These are phyloP conservation scores for Zaprionus tsacasi DNA, from an alignment of 1,140 invertebrate genomes.

Conservation along the genomic window DNA sequence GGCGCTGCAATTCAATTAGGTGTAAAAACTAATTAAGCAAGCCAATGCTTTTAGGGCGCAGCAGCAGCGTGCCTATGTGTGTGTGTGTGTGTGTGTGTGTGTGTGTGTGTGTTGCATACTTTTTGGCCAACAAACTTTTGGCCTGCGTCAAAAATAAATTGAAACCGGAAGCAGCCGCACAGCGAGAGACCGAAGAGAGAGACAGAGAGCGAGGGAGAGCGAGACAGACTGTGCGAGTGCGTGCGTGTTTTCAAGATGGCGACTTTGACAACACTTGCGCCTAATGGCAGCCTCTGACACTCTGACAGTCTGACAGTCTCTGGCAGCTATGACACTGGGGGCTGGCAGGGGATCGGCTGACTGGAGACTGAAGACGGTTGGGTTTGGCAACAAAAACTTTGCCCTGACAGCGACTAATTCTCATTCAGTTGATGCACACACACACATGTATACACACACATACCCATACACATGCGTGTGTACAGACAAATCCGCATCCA, in stretches of 20 bases:
- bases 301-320: conserved; percentile 38
- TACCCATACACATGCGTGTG: neutral
- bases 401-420: conserved; percentile 71
- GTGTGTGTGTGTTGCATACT: conserved; percentile 61
- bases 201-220: neutral
- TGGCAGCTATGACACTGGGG: neutral
- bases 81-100: conserved; percentile 21
- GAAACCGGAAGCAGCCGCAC: conserved; percentile 60
- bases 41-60: conserved; percentile 7
- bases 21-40: conserved; percentile 81
- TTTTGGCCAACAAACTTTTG: conserved; percentile 67
- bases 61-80: neutral
- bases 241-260: conserved; percentile 70
- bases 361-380: neutral
- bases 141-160: conserved; percentile 61
- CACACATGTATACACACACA: conserved; percentile 5
- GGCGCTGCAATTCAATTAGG: conserved; percentile 76
- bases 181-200: neutral
- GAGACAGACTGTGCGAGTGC: conserved; percentile 18
- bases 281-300: conserved; percentile 61
- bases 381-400: conserved; percentile 52
- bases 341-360: neutral
- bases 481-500: conserved; percentile 25
- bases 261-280: conserved; percentile 75
- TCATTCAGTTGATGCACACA: conserved; percentile 43